These are phyloP conservation scores for Anagrus nilaparvatae DNA, from an alignment of 1,140 invertebrate species.

Conservation along the genomic window DNA sequence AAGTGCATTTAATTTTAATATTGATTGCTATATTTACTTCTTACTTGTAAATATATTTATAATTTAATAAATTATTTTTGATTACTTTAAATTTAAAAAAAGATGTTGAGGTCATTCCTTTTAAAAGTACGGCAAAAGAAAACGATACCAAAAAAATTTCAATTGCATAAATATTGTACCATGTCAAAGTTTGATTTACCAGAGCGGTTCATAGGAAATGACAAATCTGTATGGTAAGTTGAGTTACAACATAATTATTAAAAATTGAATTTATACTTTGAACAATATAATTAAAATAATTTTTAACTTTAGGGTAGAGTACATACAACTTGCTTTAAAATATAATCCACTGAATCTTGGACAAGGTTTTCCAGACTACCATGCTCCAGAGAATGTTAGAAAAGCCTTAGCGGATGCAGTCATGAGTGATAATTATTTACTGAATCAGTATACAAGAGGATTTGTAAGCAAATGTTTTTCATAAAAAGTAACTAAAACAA, in stretches of 20 bases:
- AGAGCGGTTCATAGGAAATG: constrained; percentile 38
- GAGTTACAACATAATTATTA: constrained; percentile 4
- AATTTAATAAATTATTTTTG: no score
- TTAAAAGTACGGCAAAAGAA: no score
- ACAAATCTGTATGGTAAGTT: constrained; percentile 46
- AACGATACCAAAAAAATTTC: no score
- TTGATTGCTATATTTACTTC: no score
- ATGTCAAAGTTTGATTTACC: constrained; percentile 43
- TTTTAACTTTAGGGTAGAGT: constrained; percentile 77
- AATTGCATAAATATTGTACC: constrained; percentile 18
- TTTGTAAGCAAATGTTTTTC: no score
- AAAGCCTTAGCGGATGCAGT: constrained; percentile 64
- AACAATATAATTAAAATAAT: constrained; percentile 9
- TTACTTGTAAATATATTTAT: no score
- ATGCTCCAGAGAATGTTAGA: constrained; percentile 73
- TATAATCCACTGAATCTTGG: constrained; percentile 91
- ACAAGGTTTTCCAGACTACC: constrained; percentile 95
- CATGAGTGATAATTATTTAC: constrained; percentile 57
- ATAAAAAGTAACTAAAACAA: no score
- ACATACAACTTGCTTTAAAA: constrained; percentile 76
- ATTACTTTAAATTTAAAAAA: no score
- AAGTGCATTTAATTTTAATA: no score
- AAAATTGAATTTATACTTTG: constrained; percentile 6
- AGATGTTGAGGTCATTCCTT: no score
- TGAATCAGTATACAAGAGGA: constrained; percentile 87